Evolutionary conservation across 2,888 invertebrate genomes (phyloP).

Genomic region (Hemicrepidius hirtus): DNA sequence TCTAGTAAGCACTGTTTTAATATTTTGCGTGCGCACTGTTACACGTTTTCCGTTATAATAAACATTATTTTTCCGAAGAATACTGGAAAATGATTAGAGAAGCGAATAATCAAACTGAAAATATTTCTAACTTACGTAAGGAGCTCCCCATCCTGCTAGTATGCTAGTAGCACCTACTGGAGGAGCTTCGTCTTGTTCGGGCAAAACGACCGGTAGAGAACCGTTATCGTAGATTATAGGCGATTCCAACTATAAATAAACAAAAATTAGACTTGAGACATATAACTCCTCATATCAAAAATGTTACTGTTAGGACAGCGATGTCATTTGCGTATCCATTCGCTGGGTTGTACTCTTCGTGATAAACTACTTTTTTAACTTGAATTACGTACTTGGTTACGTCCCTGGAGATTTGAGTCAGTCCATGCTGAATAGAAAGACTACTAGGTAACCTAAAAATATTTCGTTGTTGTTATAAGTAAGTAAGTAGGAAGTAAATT

Average conservation of each 20-base stretch:
- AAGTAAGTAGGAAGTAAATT: no score
- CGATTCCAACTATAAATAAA: conserved; percentile 55
- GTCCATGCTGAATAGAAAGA: conserved; percentile 48
- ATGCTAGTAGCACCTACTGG: conserved; percentile 53
- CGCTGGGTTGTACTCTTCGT: conserved; percentile 46
- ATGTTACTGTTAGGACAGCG: conserved; percentile 56
- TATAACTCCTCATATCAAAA: not conserved
- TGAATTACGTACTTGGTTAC: conserved; percentile 38
- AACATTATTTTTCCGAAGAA: no score
- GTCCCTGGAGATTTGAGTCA: conserved; percentile 44
- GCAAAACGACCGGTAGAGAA: conserved; percentile 54
- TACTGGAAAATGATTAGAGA: conserved; percentile 57
- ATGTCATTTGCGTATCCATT: conserved; percentile 55
- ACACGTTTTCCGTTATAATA: no score
- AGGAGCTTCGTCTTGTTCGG: conserved; percentile 51
- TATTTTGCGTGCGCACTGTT: no score
- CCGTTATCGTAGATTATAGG: conserved; percentile 52
- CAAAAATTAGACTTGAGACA: not conserved
- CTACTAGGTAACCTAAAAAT: not conserved
- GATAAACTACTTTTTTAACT: conserved; percentile 47
- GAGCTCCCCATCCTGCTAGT: conserved; percentile 59
- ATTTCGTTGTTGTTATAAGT: no score
- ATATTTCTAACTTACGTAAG: conserved; percentile 68
- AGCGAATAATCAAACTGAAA: no score
- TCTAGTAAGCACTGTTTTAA: no score